phyloP scores from a whole-genome alignment of 2,888 invertebrate genomes.

The Ramazzottius varieornatus region DNA sequence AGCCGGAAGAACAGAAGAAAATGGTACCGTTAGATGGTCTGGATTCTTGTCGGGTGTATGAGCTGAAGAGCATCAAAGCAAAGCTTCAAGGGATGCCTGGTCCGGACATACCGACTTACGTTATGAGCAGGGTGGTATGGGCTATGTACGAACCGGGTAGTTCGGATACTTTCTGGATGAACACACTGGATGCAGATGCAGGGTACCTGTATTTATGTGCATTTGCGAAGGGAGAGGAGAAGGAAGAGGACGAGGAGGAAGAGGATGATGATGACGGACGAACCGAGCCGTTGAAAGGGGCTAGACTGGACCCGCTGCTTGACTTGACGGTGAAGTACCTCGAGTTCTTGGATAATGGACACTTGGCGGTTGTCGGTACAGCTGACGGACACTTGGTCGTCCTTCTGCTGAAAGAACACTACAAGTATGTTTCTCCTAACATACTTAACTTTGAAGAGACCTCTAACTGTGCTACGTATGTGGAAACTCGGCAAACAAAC shows the following conservation, averaged over 20 bases:
- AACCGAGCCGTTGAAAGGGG: neutral
- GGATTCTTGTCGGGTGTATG: neutral
- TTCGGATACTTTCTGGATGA: neutral
- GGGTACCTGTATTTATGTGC: neutral
- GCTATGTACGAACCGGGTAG: neutral
- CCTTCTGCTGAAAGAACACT: neutral
- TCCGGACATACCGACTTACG: neutral
- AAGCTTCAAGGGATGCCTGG: neutral
- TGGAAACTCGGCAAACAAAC: too few relatives aligned
- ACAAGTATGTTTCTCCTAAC: neutral
- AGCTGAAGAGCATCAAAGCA: slow-evolving; percentile 3
- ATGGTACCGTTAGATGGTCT: neutral
- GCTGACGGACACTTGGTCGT: neutral
- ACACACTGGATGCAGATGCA: neutral
- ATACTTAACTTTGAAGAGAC: neutral
- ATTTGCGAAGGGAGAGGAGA: neutral
- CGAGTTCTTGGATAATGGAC: neutral
- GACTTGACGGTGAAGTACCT: neutral
- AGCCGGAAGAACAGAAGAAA: neutral
- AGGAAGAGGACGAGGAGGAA: too few relatives aligned
- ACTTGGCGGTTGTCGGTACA: neutral
- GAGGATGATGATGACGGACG: too few relatives aligned
- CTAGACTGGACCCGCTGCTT: neutral
- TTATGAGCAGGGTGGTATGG: neutral
- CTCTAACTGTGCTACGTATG: too few relatives aligned